Percentiles rank a stretch among this genome's conserved stretches.
Conservation (phyloP, 2,113 vertebrate species). For the Bungarus multicinctus region DNA sequence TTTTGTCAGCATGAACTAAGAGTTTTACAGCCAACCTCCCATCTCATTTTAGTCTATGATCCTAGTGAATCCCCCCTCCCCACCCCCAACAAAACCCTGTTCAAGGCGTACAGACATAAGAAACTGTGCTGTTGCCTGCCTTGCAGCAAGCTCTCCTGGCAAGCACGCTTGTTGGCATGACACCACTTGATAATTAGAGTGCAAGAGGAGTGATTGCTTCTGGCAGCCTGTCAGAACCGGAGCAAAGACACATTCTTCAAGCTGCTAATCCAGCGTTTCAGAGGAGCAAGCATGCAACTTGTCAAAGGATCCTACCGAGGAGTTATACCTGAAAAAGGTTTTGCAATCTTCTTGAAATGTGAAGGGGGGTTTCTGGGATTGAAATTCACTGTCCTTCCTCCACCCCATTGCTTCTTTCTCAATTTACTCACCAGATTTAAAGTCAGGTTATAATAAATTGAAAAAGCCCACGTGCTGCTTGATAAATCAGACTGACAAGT, state of each 20-base stretch:
- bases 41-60: neutral
- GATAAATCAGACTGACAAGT: neutral
- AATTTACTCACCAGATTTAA: neutral
- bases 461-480: too few relatives aligned
- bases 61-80: neutral
- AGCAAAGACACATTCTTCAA: constrained; percentile 5
- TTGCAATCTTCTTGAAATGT: neutral
- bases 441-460: neutral
- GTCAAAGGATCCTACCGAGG: neutral
- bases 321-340: neutral
- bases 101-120: neutral
- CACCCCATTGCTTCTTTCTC: neutral
- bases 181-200: constrained; percentile 19
- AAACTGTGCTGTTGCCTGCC: neutral
- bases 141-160: constrained; percentile 3
- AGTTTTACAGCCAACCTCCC: neutral
- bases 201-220: constrained; percentile 16
- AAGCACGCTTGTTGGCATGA: neutral
- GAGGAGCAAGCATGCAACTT: neutral
- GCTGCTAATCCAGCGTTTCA: constrained; percentile 9
- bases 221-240: constrained; percentile 6
- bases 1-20: neutral
- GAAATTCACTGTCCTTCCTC: neutral
- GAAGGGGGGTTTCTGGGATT: neutral
- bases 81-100: neutral